phyloP scores from a whole-genome alignment of 2,888 invertebrate genomes.

The Cylloceria caligata region DNA sequence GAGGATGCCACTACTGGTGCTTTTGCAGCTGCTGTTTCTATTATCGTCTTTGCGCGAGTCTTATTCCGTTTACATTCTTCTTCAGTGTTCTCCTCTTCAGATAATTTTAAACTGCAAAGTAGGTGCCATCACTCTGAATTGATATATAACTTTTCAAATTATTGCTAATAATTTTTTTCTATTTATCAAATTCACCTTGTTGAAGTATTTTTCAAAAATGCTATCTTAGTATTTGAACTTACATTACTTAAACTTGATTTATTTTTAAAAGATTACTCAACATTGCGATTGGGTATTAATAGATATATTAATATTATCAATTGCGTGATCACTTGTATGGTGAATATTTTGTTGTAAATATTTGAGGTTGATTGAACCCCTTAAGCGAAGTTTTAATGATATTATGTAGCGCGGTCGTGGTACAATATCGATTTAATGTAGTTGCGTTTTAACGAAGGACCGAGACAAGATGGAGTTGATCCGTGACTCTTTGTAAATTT shows the following conservation, averaged over 20 bases:
- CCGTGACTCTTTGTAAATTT: constrained; percentile 62
- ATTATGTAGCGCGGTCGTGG: constrained; percentile 9
- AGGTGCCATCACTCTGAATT: not conserved
- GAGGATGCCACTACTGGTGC: constrained; percentile 14
- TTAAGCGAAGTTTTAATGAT: too few species aligned
- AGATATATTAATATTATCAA: too few species aligned
- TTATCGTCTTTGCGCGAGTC: constrained; percentile 55
- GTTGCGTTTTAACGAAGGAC: constrained; percentile 24
- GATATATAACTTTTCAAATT: not conserved
- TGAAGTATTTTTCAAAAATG: not conserved
- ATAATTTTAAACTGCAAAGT: constrained; percentile 12
- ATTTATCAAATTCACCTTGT: not conserved
- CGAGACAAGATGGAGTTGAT: constrained; percentile 36
- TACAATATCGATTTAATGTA: constrained; percentile 6
- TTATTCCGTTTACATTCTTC: constrained; percentile 45
- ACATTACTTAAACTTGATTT: too few species aligned
- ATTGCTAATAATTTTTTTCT: not conserved
- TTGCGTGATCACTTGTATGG: too few species aligned
- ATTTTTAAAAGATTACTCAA: too few species aligned
- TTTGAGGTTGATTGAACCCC: too few species aligned
- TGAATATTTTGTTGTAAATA: too few species aligned
- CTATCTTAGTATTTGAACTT: too few species aligned
- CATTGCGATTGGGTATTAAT: too few species aligned
- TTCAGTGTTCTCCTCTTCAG: not conserved
- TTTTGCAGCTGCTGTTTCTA: constrained; percentile 30